Base-by-base conservation (phyloP, 2,888 invertebrate genomes). In the Entomobrya proxima region DNA sequence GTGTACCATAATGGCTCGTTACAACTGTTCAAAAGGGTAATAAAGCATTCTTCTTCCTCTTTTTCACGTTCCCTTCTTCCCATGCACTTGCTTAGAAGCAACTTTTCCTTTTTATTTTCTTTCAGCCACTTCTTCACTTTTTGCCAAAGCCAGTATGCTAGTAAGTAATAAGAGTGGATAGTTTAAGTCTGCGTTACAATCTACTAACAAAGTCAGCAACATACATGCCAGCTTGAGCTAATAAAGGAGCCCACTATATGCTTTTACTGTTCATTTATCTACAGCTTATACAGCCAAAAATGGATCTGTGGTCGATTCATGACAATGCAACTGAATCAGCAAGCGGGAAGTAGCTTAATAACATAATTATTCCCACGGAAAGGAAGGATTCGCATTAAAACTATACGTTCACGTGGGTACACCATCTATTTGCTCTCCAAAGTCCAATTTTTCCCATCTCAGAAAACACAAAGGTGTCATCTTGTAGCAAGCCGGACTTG, bases 1-100 rank as follows among this genome's bases (percentile, higher is more conserved):
- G 84, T 84, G 84, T 84, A 84, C 84, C 84, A 84, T 84, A 84
- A 84, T 84, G 84, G 84, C 84, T 84, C 84, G 84, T 84, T 84
- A 84, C 84, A 84, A 84, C 84, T 84, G 84, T 84, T 84, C 84
- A 84, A 84, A 84, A 77, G 84, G 77, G 84, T 84, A 84, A 84
- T 84, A 84, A 84, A 84, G 84, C 84, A 84, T 84, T 76, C 84
- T 77, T 76, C 76, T 82, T 82, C 47, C 30, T 79, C 35, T 61
- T n/a, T 82, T 82, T 35, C 30, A 69, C 35, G 47, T n/a, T 50
- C 74, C 52, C 58, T 74, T 79, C 79, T 21, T 47, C 32, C 50
- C 27, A 15, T 44, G 7, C 35, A 24, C 30, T 61, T 9, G 58
- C 44, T 47, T 21, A 24, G 44, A 30, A 69, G 27, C 47, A n/a